Conservation (phyloP, 2,797 vertebrate genomes). For the Tauraco hartlaubi region DNA sequence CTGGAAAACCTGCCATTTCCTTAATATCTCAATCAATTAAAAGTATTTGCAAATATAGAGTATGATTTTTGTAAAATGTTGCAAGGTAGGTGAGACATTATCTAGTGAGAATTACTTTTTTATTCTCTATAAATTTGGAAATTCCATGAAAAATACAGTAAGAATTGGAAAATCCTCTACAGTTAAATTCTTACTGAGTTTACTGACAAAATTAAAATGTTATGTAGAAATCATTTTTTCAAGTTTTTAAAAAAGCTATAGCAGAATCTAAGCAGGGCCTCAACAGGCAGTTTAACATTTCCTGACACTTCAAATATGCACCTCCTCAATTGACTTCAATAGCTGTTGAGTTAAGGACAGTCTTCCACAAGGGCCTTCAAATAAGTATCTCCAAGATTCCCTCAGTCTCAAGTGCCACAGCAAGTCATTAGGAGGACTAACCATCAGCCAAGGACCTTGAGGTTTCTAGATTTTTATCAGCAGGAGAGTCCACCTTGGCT, state of each 20-base stretch:
- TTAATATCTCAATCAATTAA: not conserved
- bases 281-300: not conserved
- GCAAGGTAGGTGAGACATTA: rapidly evolving
- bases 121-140: not conserved
- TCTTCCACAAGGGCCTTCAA: not conserved
- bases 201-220: not conserved
- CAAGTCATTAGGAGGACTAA: not conserved
- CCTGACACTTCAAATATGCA: not conserved
- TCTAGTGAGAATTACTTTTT: not conserved
- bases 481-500: not conserved
- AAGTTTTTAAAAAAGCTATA: not conserved
- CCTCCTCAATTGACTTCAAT: not conserved
- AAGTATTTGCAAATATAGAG: not conserved
- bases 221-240: not conserved
- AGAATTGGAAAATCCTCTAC: not conserved
- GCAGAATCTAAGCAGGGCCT: not conserved
- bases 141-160: not conserved
- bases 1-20: not conserved
- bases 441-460: not conserved
- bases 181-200: not conserved
- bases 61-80: not conserved
- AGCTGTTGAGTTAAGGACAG: not conserved
- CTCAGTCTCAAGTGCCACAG: not conserved
- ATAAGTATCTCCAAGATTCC: not conserved
- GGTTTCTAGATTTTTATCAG: not conserved